These are phyloP conservation scores for Nemurella pictetii DNA, from an alignment of 2,888 invertebrate genomes.

Conservation along the genomic window DNA sequence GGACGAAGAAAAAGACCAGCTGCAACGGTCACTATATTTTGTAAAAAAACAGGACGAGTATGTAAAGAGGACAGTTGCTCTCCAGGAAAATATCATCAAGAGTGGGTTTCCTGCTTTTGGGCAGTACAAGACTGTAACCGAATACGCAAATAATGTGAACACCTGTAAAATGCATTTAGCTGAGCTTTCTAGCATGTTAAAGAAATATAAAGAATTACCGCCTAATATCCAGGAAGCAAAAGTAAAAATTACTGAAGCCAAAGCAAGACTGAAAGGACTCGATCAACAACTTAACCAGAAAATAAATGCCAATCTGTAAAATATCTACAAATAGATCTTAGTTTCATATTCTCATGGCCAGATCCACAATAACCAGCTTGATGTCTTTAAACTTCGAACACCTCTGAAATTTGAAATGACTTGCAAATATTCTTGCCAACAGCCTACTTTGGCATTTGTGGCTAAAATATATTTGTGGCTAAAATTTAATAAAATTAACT, in stretches of 20 bases:
- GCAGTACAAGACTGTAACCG: constrained; percentile 44
- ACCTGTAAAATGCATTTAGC: constrained; percentile 45
- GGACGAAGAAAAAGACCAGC: constrained; percentile 33
- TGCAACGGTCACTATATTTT: constrained; percentile 45
- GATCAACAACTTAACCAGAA: not conserved
- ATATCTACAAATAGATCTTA: too few relatives aligned
- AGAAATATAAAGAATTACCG: constrained; percentile 48
- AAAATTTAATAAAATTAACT: too few relatives aligned
- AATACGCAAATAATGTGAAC: constrained; percentile 46
- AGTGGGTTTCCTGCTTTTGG: constrained; percentile 45
- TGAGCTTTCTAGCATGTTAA: constrained; percentile 45
- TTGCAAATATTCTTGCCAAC: too few relatives aligned
- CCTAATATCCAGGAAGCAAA: constrained; percentile 50
- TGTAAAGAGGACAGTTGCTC: constrained; percentile 44
- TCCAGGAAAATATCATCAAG: constrained; percentile 45
- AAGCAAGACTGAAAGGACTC: constrained; percentile 40
- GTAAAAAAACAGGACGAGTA: constrained; percentile 48
- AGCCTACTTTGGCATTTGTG: too few relatives aligned
- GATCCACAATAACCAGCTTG: too few relatives aligned
- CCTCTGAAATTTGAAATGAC: too few relatives aligned
- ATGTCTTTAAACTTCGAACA: too few relatives aligned
- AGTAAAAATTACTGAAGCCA: constrained; percentile 45
- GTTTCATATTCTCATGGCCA: too few relatives aligned
- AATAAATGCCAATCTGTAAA: not conserved
- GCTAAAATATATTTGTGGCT: too few relatives aligned